phyloP scores from a whole-genome alignment of 2,113 vertebrate genomes.

The Limnothrissa miodon region DNA sequence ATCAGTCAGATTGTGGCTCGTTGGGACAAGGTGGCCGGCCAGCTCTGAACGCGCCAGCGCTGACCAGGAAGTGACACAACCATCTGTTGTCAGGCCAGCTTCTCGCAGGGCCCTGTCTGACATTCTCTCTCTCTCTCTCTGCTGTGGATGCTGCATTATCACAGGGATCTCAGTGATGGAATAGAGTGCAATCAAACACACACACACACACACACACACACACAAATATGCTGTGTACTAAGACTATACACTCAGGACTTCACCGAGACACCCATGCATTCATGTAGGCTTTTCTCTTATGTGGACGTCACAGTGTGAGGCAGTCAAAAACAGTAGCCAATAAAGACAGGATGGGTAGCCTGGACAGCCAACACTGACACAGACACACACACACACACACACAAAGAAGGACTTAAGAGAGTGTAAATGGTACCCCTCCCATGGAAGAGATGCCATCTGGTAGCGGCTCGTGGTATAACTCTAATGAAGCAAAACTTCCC shows the following conservation, averaged over 20 bases:
- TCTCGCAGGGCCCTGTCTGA: background rate
- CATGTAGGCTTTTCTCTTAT: background rate
- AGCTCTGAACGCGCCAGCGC: background rate
- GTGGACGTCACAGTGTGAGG: background rate
- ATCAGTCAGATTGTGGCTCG: background rate
- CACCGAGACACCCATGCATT: background rate
- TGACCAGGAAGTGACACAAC: slow-evolving; percentile 35
- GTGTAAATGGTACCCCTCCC: background rate
- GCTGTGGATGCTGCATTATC: no score
- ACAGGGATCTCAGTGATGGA: no score
- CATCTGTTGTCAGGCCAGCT: slow-evolving; percentile 28
- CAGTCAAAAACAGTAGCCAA: background rate
- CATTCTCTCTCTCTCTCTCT: no score
- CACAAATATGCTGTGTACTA: background rate
- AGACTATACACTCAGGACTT: background rate
- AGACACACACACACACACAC: background rate
- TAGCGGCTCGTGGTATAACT: background rate
- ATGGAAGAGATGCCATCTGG: background rate
- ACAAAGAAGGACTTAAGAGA: background rate
- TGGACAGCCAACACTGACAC: background rate
- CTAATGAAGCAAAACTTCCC: background rate
- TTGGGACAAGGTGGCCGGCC: slow-evolving; percentile 19
- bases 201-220: background rate
- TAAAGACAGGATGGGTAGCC: background rate
- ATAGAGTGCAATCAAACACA: no score